A percentile compares a stretch with the other conserved stretches of the same genome.
phyloP scores from a whole-genome alignment of 2,797 vertebrate genomes.

The Pygocentrus nattereri region DNA sequence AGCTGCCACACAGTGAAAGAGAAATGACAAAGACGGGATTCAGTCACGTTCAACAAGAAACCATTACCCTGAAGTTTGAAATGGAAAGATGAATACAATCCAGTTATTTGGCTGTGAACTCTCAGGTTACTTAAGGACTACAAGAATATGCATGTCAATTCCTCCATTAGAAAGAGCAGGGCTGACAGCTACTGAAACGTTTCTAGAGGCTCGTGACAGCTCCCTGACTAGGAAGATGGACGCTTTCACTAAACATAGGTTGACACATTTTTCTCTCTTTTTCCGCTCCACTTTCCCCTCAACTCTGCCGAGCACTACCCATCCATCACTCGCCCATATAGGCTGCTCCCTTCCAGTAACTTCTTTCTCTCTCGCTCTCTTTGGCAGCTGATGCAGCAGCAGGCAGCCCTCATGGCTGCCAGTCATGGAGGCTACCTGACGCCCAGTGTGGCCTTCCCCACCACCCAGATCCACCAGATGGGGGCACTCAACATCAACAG shows the following conservation, averaged over 20 bases:
- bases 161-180: constrained; percentile 76
- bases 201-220: constrained; percentile 77
- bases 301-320: constrained; percentile 72
- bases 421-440: constrained; percentile 96
- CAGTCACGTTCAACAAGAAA: constrained; percentile 38
- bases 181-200: constrained; percentile 79
- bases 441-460: constrained; percentile 91
- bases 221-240: constrained; percentile 76
- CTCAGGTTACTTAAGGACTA: constrained; percentile 41
- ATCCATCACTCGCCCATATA: constrained; percentile 77
- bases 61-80: constrained; percentile 32
- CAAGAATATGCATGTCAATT: constrained; percentile 77
- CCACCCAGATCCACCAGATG: constrained; percentile 97
- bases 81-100: constrained; percentile 33
- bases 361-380: constrained; percentile 66
- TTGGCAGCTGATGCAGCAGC: constrained; percentile 97
- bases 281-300: constrained; percentile 78
- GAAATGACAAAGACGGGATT: constrained; percentile 25
- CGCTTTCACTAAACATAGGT: constrained; percentile 81
- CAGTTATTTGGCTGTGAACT: constrained; percentile 27
- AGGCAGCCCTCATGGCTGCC: constrained; percentile 95
- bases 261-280: constrained; percentile 80
- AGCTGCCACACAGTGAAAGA: constrained; percentile 18
- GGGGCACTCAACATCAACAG: constrained; percentile 96
- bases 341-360: constrained; percentile 66